Percentiles rank a stretch among this genome's conserved stretches.
Evolutionary conservation across 2,797 vertebrate genomes (phyloP).

Genomic region (Acrocephalus scirpaceus): DNA sequence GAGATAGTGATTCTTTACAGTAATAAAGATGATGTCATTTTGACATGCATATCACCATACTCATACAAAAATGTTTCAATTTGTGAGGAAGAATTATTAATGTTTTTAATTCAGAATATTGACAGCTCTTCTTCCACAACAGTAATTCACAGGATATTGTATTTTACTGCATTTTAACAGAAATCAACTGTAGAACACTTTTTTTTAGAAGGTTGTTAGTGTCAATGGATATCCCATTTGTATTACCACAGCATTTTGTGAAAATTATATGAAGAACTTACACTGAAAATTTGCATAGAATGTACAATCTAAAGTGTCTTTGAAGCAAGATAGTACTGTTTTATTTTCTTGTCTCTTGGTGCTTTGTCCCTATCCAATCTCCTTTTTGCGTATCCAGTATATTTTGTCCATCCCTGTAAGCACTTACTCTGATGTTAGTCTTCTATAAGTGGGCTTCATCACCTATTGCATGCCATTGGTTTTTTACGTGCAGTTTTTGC

Average conservation of each 20-base stretch:
- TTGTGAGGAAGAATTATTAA: neutral
- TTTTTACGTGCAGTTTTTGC: neutral
- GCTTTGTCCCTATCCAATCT: neutral
- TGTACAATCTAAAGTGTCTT: neutral
- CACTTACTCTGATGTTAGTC: neutral
- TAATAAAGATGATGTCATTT: neutral
- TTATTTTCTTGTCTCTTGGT: neutral
- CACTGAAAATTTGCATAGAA: neutral
- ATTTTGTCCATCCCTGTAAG: neutral
- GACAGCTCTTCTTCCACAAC: neutral
- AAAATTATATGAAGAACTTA: neutral
- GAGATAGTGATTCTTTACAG: neutral
- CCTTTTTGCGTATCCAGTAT: neutral
- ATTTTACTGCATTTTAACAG: neutral
- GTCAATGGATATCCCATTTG: neutral
- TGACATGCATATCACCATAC: neutral
- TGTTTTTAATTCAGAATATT: neutral
- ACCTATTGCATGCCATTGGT: neutral
- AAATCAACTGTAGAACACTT: neutral
- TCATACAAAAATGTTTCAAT: neutral
- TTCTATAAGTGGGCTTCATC: neutral
- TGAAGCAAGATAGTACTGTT: neutral
- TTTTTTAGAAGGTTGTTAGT: neutral
- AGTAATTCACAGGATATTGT: neutral
- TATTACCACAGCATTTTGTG: neutral